phyloP scores from a whole-genome alignment of 2,888 invertebrate species.

The Meganola albula region DNA sequence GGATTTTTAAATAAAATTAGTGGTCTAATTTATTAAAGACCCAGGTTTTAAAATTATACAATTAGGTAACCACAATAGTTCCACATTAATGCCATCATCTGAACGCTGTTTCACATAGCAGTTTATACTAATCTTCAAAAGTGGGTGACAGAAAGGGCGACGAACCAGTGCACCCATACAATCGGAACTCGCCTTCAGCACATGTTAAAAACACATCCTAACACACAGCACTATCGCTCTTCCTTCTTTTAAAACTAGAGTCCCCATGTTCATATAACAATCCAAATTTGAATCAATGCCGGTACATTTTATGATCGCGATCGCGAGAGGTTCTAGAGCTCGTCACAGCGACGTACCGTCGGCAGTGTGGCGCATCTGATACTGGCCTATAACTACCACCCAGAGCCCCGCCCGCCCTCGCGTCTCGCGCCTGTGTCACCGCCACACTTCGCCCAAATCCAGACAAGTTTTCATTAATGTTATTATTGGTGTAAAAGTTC shows the following conservation, averaged over 20 bases:
- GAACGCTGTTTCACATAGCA: conserved; percentile 34
- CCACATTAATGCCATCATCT: conserved; percentile 37
- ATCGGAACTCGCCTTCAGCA: conserved; percentile 48
- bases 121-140: conserved; percentile 53
- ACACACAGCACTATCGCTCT: conserved; percentile 49
- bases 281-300: conserved; percentile 32
- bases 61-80: conserved; percentile 46
- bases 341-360: conserved; percentile 48
- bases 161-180: conserved; percentile 64
- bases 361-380: conserved; percentile 48
- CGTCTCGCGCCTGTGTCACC: conserved; percentile 56
- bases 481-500: conserved; percentile 74
- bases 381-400: conserved; percentile 56
- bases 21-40: no score
- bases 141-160: conserved; percentile 52
- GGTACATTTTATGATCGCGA: conserved; percentile 41
- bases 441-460: conserved; percentile 66
- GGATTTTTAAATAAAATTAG: no score
- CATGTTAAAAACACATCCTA: conserved; percentile 53
- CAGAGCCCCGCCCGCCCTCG: conserved; percentile 48
- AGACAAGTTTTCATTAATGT: conserved; percentile 73
- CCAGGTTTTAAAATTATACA: no score
- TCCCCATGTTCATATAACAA: conserved; percentile 34
- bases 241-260: conserved; percentile 24
- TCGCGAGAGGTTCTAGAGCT: conserved; percentile 32